Evolutionary conservation across 2,113 vertebrate genomes (phyloP), one percentile per base, ranked within the genome.

Genomic region (Pseudonaja textilis): DNA sequence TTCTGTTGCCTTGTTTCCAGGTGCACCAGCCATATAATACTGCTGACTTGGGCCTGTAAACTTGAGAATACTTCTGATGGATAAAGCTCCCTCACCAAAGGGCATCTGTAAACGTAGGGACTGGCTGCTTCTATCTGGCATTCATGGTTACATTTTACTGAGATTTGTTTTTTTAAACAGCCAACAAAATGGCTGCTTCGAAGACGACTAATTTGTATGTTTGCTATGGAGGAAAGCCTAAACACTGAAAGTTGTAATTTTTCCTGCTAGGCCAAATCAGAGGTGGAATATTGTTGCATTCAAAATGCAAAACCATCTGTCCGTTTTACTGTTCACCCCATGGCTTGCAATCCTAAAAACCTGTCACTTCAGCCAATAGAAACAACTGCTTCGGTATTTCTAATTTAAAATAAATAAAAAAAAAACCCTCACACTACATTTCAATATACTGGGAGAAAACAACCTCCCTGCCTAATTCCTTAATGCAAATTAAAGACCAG

Each of bases 401-500:
- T 34, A 25, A 23, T 34, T 55, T 26, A 0, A 7, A 20, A 23
- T 10, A 69, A 45, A 47, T 1, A 3, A 3, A 57, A n/a, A n/a
- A 61, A 10, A 64, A 45, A 45, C 45, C 26, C 23, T 42, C 18
- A 22, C 42, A 45, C 50, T 81, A 25, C 39, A 45, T 45, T 89
- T 29, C 4, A 39, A 26, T 74, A 74, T 55, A 74, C 47, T 20
- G 59, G 23, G 22, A 55, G 56, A 50, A 50, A 50, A 74, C 5
- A 54, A 95, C 7, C 2, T 26, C 64, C 34, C 26, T 85, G 47
- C 89, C 25, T 42, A 90, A 94, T 0, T n/a, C 34, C 39, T 91
- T 90, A 59, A 16, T 89, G 94, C 59, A 86, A 0, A 39, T 92
- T 88, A 87, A 22, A 5, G 86, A 94, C 92, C 4, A 85, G n/a